Evolutionary conservation across 2,888 invertebrate species (phyloP).

Genomic region (Ochropacha duplaris): DNA sequence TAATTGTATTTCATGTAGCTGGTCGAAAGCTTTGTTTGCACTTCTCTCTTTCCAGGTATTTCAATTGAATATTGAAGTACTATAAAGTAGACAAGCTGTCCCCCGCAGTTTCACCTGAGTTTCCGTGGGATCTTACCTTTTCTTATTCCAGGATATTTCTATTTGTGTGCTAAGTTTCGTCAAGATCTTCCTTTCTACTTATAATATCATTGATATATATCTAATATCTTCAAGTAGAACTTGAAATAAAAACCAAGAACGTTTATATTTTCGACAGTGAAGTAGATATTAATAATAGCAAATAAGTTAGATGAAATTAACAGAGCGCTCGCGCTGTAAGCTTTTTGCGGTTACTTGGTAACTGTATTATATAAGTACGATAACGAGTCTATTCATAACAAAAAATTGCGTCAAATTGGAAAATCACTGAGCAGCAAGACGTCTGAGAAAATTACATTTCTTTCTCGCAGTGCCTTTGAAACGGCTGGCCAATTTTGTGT

Average conservation of each 20-base stretch:
- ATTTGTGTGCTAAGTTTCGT: too few species aligned
- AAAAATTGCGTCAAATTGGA: constrained; percentile 40
- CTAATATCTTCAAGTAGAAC: not conserved
- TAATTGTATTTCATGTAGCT: constrained; percentile 31
- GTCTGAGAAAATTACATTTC: constrained; percentile 36
- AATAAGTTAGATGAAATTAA: not conserved
- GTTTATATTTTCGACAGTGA: not conserved
- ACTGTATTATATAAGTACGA: constrained; percentile 12
- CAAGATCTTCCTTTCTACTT: too few species aligned
- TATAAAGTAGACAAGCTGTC: too few species aligned
- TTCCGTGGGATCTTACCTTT: too few species aligned
- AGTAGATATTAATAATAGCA: not conserved
- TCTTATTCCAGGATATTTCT: too few species aligned
- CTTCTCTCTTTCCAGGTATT: constrained; percentile 18
- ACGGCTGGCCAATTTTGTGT: not conserved
- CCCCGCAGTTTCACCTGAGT: too few species aligned
- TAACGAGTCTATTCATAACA: constrained; percentile 40
- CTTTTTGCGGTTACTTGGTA: not conserved
- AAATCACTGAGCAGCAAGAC: constrained; percentile 29
- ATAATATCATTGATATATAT: not conserved
- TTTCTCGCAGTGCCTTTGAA: constrained; percentile 20
- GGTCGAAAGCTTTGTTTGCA: constrained; percentile 46
- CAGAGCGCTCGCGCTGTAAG: not conserved
- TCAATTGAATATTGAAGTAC: not conserved
- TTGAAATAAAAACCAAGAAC: not conserved